These are phyloP conservation scores for Psophia crepitans DNA, from an alignment of 2,113 vertebrate genomes.

Conservation along the genomic window DNA sequence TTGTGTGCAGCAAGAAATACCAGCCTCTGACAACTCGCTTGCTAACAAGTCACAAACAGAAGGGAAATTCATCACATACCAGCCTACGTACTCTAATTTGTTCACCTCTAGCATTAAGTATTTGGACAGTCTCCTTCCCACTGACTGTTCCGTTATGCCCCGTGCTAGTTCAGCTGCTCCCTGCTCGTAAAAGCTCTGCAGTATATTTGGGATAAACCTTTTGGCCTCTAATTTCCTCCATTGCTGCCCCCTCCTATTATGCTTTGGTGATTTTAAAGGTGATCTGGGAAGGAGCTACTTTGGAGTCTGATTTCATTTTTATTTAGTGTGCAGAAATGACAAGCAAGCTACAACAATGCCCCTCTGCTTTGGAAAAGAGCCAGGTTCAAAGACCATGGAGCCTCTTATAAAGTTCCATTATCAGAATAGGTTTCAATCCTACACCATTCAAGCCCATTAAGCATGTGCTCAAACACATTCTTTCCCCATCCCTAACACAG, in stretches of 20 bases:
- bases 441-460: background rate
- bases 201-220: background rate
- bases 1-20: background rate
- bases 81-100: background rate
- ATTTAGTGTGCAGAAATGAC: background rate
- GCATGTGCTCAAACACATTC: constrained; percentile 22
- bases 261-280: background rate
- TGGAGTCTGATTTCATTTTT: background rate
- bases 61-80: background rate
- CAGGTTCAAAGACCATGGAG: background rate
- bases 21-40: background rate
- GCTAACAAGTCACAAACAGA: background rate
- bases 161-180: background rate
- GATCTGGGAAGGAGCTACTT: background rate
- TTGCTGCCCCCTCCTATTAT: background rate
- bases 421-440: constrained; percentile 2
- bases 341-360: background rate
- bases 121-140: background rate
- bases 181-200: background rate
- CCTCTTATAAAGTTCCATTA: constrained; percentile 9
- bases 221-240: background rate
- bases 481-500: background rate
- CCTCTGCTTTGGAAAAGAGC: background rate
- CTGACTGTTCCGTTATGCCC: background rate
- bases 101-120: background rate